Conservation (phyloP, 2,113 vertebrate species). For the Malaclemys terrapin region DNA sequence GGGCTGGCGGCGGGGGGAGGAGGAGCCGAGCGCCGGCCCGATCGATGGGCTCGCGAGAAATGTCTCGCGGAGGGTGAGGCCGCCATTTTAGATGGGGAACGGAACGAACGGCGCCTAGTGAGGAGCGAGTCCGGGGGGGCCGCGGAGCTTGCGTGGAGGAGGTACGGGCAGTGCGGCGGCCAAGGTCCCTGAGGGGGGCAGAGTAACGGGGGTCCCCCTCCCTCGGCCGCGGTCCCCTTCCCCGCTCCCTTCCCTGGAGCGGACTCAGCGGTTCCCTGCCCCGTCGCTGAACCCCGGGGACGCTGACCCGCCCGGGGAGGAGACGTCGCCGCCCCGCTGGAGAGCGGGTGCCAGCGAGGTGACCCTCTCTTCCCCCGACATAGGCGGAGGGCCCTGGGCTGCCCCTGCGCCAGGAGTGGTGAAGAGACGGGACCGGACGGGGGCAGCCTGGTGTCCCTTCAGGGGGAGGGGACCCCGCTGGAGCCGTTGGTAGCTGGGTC, state of each 20-base stretch:
- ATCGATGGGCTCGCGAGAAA: conserved; percentile 56
- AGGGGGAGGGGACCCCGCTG: neutral
- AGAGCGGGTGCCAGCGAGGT: neutral
- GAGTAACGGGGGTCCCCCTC: neutral
- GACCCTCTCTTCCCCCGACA: neutral
- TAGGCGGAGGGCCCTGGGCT: neutral
- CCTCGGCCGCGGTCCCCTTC: neutral
- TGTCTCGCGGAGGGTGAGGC: conserved; percentile 46
- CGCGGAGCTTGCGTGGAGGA: neutral
- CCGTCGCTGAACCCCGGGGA: neutral
- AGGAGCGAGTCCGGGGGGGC: neutral
- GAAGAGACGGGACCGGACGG: neutral
- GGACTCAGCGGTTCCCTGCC: neutral
- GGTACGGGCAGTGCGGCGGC: neutral
- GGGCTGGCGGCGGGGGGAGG: neutral
- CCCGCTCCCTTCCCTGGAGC: neutral
- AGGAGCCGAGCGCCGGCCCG: conserved; percentile 14
- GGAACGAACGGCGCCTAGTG: neutral
- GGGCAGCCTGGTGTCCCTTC: too few relatives aligned
- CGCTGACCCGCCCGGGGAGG: neutral
- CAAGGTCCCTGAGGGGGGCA: accelerated
- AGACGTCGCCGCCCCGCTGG: neutral
- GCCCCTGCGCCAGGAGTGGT: neutral
- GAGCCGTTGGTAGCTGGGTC: neutral
- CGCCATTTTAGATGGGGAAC: conserved; percentile 69